A percentile compares a stretch with the other conserved stretches of the same genome.
These are phyloP conservation scores for Lasius fuliginosus DNA, from an alignment of 2,888 invertebrate species.

Conservation along the genomic window DNA sequence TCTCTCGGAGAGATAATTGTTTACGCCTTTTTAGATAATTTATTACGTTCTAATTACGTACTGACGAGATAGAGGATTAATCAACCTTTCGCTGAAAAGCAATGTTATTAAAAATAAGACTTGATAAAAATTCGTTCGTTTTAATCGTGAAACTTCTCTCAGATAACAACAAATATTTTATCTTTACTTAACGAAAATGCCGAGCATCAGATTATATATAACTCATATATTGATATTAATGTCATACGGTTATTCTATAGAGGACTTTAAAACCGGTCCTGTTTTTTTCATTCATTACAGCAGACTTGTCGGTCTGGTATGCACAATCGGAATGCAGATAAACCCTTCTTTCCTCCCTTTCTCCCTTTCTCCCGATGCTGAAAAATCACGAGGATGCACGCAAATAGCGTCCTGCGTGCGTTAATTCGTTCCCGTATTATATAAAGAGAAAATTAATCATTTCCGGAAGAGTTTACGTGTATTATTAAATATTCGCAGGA, in stretches of 20 bases:
- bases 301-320: conserved; percentile 20
- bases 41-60: background rate
- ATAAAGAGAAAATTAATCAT: background rate
- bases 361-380: background rate
- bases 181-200: background rate
- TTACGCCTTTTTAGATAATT: background rate
- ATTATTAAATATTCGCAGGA: background rate
- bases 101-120: conserved; percentile 25
- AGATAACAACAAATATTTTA: conserved; percentile 1
- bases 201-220: background rate
- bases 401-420: background rate
- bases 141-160: background rate
- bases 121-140: conserved; percentile 8
- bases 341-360: background rate
- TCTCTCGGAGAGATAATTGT: background rate
- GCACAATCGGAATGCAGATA: conserved; percentile 43
- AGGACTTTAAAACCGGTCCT: conserved; percentile 51
- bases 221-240: background rate
- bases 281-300: conserved; percentile 13
- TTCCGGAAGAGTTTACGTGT: background rate
- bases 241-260: background rate
- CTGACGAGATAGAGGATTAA: background rate
- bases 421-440: conserved; percentile 9
- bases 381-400: conserved; percentile 5
- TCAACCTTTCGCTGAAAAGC: background rate